Evolutionary conservation across 1,140 invertebrate genomes (phyloP), one percentile per base, ranked within the genome.

Genomic region (Drosophila erecta): DNA sequence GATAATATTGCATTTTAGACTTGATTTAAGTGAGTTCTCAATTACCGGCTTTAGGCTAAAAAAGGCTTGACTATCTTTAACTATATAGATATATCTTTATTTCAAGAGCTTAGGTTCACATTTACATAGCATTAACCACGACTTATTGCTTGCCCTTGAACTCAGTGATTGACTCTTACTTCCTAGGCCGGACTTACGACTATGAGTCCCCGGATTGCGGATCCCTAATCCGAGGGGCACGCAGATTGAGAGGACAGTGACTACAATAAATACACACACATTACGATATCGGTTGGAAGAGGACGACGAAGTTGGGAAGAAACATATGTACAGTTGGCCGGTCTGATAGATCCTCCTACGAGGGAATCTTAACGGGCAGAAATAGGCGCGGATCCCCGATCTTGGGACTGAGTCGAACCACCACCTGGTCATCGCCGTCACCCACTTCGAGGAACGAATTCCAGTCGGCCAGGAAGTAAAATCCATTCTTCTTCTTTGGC

Each of bases 381-480:
- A 97, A 97, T 91, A 95, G 94, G 50, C 95, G 94, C 47, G 95
- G 95, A 91, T 97, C 96, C 2, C 96, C 96, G 44, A 95, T 94
- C 93, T 96, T 96, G 0, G 96, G 96, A 60, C 95, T 94, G 77
- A 97, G 96, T 75, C 95, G 94, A 71, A 97, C 93, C 81, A 96
- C 95, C 2, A 97, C 95, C 92, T 95, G 95, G 54, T 94, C 95
- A 30, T 95, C 95, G 53, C 94, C 95, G n/a, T 96, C 95, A 24
- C 96, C 96, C 3, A 97, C 96, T 90, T 97, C 96, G 4, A 97
- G 92, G 79, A 97, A 97, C 12, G 95, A 94, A 81, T 97, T 97
- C 96, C 96, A 97, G 81, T 97, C 96, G 1, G 97, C 93, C 54
- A 97, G 93, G 92, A 96, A 97, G 83, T 97, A 97, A 46, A 97